A percentile compares a stretch with the other conserved stretches of the same genome.
Evolutionary conservation across 2,888 invertebrate genomes (phyloP).

Genomic region (Rhingia rostrata): DNA sequence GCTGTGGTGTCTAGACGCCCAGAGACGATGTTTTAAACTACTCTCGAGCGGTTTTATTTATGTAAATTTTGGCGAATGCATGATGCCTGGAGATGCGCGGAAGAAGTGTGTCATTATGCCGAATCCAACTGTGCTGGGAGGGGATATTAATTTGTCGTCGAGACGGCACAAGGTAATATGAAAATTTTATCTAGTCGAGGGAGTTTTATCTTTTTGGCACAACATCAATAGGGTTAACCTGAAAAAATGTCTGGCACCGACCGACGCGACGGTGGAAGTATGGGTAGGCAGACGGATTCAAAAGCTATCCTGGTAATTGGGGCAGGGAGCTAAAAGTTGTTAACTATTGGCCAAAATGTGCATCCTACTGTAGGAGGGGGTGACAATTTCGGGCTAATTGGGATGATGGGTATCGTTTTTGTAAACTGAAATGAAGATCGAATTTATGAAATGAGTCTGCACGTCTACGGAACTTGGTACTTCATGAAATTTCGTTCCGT

Average conservation of each 20-base stretch:
- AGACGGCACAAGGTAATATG: background rate
- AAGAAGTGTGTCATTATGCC: slow-evolving; percentile 31
- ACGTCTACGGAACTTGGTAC: no score
- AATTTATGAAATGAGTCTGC: no score
- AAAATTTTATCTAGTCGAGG: slow-evolving; percentile 15
- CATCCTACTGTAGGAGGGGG: no score
- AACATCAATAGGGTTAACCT: slow-evolving; percentile 5
- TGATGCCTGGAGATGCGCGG: background rate
- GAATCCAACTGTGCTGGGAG: background rate
- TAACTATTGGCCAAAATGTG: no score
- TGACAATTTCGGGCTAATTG: no score
- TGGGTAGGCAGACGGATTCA: background rate
- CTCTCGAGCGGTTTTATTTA: slow-evolving; percentile 28
- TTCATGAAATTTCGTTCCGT: no score
- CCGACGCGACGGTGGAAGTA: background rate
- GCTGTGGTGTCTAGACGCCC: slow-evolving; percentile 53
- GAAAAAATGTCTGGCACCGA: background rate
- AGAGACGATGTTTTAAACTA: slow-evolving; percentile 16
- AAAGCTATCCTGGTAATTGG: background rate
- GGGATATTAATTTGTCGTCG: slow-evolving; percentile 12
- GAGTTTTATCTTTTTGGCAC: background rate
- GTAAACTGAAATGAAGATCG: no score
- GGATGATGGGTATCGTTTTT: no score
- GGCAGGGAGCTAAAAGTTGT: no score
- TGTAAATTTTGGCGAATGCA: slow-evolving; percentile 41